A percentile compares a stretch with the other conserved stretches of the same genome.
These are phyloP conservation scores for Aspiorhynchus laticeps DNA, from an alignment of 2,113 vertebrate genomes.

Conservation along the genomic window DNA sequence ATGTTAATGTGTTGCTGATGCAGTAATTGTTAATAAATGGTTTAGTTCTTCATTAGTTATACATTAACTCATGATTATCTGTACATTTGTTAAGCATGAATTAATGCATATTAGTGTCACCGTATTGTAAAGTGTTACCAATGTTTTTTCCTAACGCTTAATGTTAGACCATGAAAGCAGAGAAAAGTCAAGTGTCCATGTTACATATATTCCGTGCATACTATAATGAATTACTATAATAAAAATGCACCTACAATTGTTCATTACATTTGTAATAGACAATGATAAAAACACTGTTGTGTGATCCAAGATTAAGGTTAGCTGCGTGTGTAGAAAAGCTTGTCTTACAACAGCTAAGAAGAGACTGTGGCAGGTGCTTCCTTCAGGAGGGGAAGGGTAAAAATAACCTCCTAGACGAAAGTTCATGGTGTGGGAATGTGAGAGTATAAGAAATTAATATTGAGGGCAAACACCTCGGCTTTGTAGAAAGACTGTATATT, in stretches of 20 bases:
- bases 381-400: slow-evolving; percentile 31
- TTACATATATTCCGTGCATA: neutral
- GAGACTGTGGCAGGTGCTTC: slow-evolving; percentile 50
- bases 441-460: neutral
- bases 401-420: slow-evolving; percentile 48
- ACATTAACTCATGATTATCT: too few species aligned
- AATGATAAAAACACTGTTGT: neutral
- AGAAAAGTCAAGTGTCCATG: neutral
- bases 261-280: neutral
- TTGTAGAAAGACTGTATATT: neutral
- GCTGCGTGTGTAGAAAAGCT: neutral
- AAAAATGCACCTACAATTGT: neutral
- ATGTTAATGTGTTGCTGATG: too few species aligned
- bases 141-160: neutral
- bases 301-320: neutral
- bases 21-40: too few species aligned
- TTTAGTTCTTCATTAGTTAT: too few species aligned
- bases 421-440: slow-evolving; percentile 15
- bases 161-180: neutral
- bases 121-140: too few species aligned
- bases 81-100: too few species aligned
- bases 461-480: neutral
- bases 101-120: too few species aligned
- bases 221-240: neutral
- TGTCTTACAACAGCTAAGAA: neutral